These are phyloP conservation scores for Pachyseris speciosa DNA, from an alignment of 64 coral and sea anemone species.

Conservation along the genomic window DNA sequence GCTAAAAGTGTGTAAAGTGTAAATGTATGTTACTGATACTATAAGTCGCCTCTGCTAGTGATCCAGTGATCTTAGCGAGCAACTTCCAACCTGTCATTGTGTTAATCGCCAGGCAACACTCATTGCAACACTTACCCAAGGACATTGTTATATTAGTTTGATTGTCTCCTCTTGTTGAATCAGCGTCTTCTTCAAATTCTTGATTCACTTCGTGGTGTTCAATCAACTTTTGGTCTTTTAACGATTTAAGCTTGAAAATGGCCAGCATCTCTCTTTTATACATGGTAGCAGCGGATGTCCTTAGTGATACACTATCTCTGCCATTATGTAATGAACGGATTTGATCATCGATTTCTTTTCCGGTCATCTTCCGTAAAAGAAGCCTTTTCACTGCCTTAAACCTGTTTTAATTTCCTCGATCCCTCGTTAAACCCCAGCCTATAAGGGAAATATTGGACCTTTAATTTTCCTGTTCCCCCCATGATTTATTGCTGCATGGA, in stretches of 20 bases:
- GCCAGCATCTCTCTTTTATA: not conserved
- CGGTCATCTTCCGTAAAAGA: not conserved
- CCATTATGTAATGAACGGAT: not conserved
- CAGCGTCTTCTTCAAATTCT: not conserved
- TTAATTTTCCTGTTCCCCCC: not conserved
- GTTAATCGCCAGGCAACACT: too few species aligned
- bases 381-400: not conserved
- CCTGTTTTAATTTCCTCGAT: too few species aligned
- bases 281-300: not conserved
- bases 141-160: not conserved
- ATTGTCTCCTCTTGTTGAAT: not conserved
- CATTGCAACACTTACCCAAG: conserved; percentile 20
- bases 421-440: not conserved
- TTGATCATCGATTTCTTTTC: not conserved
- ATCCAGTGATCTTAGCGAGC: too few species aligned
- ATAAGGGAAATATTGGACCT: not conserved
- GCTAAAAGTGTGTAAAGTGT: too few species aligned
- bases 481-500: not conserved
- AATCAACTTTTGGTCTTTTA: not conserved
- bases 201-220: not conserved
- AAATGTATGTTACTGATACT: too few species aligned
- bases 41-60: too few species aligned
- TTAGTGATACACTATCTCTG: not conserved
- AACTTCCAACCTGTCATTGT: too few species aligned
- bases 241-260: not conserved